Conservation (phyloP, 2,888 invertebrate genomes). For the Cosmopolites sordidus region DNA sequence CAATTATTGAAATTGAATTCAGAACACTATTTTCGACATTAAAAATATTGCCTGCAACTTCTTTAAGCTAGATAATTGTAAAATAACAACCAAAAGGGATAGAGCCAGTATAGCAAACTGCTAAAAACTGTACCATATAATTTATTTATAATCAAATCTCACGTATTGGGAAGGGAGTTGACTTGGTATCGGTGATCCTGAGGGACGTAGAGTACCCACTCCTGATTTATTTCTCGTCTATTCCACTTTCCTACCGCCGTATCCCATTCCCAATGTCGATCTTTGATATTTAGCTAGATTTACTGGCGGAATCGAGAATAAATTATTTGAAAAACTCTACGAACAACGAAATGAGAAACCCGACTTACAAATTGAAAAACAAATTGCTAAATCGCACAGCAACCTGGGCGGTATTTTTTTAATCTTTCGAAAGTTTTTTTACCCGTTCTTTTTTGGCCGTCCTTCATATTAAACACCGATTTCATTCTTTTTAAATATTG, state of each 20-base stretch:
- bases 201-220: constrained; percentile 46
- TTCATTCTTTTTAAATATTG: constrained; percentile 8
- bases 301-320: constrained; percentile 44
- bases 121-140: constrained; percentile 3
- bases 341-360: constrained; percentile 19
- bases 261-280: constrained; percentile 46
- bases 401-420: not conserved
- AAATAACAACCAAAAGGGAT: not conserved
- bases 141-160: constrained; percentile 23
- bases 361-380: constrained; percentile 28
- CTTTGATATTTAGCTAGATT: constrained; percentile 49
- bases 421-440: not conserved
- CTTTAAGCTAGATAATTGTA: constrained; percentile 1
- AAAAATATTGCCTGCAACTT: too few relatives aligned
- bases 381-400: constrained; percentile 16
- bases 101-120: not conserved
- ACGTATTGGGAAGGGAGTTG: constrained; percentile 23
- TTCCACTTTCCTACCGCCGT: constrained; percentile 47
- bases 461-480: not conserved
- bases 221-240: constrained; percentile 50
- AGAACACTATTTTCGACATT: too few relatives aligned
- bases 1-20: too few relatives aligned
- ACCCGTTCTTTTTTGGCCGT: not conserved
- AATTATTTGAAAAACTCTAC: constrained; percentile 41
- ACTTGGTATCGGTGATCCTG: constrained; percentile 37